These are phyloP conservation scores for Hystrix brachyura DNA, from an alignment of 2,113 vertebrate genomes.

Conservation along the genomic window DNA sequence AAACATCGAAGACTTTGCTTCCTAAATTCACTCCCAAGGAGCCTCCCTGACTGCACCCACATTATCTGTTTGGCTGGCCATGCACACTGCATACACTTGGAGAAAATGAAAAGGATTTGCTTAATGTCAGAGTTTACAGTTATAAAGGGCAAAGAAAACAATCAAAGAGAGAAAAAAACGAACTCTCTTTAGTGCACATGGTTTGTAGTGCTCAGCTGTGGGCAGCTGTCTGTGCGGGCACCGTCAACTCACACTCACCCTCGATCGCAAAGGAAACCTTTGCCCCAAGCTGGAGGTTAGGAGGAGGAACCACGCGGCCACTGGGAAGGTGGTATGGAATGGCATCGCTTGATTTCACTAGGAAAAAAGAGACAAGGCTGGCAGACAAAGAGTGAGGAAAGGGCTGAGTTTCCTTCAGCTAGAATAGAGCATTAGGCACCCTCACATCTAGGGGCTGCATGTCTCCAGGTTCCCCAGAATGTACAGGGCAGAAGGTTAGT, in stretches of 20 bases:
- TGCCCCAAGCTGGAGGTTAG: conserved; percentile 56
- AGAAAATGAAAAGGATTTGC: background rate
- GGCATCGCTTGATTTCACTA: conserved; percentile 60
- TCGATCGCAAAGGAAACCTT: conserved; percentile 69
- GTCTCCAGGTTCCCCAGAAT: conserved; percentile 67
- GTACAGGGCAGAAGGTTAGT: conserved; percentile 2
- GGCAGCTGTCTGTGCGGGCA: background rate
- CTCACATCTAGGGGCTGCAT: conserved; percentile 59
- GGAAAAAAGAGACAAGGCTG: conserved; percentile 47
- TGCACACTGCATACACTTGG: background rate
- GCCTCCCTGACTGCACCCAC: background rate
- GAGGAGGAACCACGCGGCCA: conserved; percentile 27
- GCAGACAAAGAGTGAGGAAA: conserved; percentile 25
- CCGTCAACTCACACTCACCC: conserved; percentile 58
- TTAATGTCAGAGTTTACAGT: background rate
- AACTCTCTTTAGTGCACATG: background rate
- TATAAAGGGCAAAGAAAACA: background rate
- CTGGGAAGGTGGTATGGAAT: conserved; percentile 47
- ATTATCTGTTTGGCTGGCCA: background rate
- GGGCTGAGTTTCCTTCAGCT: background rate
- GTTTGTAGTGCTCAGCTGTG: background rate
- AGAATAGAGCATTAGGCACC: conserved; percentile 39
- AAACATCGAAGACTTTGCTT: background rate
- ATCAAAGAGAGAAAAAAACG: background rate
- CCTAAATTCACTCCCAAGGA: background rate